Evolutionary conservation across 2,888 invertebrate genomes (phyloP).

Genomic region (Napeogenes sylphis): DNA sequence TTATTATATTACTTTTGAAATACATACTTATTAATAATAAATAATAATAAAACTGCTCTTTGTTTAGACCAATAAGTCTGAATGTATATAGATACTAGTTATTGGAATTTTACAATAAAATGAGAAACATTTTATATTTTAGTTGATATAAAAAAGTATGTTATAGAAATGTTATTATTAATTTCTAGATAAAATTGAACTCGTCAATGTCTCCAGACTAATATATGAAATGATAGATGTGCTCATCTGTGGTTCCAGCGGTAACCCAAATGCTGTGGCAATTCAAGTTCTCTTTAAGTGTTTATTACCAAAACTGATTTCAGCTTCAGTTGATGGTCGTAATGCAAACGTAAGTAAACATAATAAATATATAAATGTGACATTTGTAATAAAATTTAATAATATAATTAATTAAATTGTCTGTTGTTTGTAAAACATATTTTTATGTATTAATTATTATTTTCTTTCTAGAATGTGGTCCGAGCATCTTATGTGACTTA

Average conservation of each 20-base stretch:
- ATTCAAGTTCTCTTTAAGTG: constrained; percentile 61
- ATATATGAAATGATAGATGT: constrained; percentile 64
- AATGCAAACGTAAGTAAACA: constrained; percentile 55
- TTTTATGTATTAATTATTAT: not conserved
- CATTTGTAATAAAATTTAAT: too few relatives aligned
- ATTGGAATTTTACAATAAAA: too few relatives aligned
- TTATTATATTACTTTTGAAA: too few relatives aligned
- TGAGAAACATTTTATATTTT: too few relatives aligned
- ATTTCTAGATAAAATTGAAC: constrained; percentile 58
- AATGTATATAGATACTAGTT: too few relatives aligned
- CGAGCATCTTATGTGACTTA: constrained; percentile 68
- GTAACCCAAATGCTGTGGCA: constrained; percentile 47
- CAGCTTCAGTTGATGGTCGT: constrained; percentile 52
- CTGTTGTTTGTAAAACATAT: not conserved
- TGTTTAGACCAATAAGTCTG: too few relatives aligned
- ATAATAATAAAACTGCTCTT: too few relatives aligned
- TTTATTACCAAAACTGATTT: constrained; percentile 60
- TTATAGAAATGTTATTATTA: not conserved
- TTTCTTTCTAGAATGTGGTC: constrained; percentile 51
- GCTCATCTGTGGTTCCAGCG: constrained; percentile 45
- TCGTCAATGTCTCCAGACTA: constrained; percentile 48
- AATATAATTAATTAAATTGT: too few relatives aligned
- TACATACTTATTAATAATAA: too few relatives aligned
- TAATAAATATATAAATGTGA: not conserved
- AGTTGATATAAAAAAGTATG: not conserved